These are phyloP conservation scores for Propithecus coquereli DNA, from an alignment of 2,113 vertebrate species.

Conservation along the genomic window DNA sequence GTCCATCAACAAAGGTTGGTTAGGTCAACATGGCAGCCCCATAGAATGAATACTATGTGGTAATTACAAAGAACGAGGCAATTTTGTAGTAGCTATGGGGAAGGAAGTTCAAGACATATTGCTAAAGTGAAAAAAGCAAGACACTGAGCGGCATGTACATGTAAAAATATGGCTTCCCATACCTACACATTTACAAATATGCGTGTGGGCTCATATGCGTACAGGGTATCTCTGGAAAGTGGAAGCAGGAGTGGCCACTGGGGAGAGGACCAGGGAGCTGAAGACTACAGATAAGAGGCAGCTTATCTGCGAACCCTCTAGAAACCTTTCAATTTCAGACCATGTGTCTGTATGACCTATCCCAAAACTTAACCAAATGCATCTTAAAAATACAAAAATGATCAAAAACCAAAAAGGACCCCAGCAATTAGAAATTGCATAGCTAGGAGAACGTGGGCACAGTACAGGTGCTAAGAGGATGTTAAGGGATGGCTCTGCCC, in stretches of 20 bases:
- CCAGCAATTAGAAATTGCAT: not conserved
- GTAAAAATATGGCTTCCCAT: not conserved
- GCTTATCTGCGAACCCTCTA: not conserved
- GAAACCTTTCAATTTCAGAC: not conserved
- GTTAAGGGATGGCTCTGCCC: not conserved
- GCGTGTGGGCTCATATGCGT: fast-evolving
- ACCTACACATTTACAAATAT: not conserved
- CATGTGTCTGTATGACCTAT: not conserved
- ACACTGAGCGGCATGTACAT: not conserved
- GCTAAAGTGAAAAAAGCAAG: not conserved
- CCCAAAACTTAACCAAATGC: not conserved
- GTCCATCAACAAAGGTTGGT: not conserved
- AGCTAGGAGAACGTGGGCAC: not conserved
- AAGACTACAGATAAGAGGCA: not conserved
- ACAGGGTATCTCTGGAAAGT: not conserved
- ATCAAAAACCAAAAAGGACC: not conserved
- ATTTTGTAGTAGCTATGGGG: not conserved
- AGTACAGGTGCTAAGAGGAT: fast-evolving
- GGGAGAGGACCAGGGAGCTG: not conserved
- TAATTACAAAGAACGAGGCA: not conserved
- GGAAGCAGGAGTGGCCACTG: not conserved
- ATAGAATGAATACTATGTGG: not conserved
- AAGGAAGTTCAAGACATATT: not conserved
- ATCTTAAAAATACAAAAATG: not conserved
- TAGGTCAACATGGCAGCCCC: not conserved